phyloP scores from a whole-genome alignment of 2,113 vertebrate species.

The Halcyon malimbica region DNA sequence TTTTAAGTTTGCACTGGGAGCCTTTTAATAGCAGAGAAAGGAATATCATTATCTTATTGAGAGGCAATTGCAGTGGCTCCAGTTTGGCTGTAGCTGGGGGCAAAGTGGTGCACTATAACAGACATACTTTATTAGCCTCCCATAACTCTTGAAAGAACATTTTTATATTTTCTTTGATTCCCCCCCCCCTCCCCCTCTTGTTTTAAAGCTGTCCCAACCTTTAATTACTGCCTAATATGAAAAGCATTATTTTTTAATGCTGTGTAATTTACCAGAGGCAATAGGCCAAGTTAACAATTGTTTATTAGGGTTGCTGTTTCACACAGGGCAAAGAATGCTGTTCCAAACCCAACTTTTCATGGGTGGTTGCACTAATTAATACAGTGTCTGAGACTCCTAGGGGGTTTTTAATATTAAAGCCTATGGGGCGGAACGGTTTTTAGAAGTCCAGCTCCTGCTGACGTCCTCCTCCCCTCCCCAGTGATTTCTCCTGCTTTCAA shows the following conservation, averaged over 20 bases:
- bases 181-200: constrained; percentile 77
- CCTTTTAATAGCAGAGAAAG: constrained; percentile 89
- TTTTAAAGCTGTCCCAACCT: constrained; percentile 88
- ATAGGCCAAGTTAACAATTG: constrained; percentile 85
- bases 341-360: constrained; percentile 84
- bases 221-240: constrained; percentile 91
- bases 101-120: constrained; percentile 83
- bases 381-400: constrained; percentile 82
- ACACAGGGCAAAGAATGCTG: constrained; percentile 81
- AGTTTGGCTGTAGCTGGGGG: constrained; percentile 87
- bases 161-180: constrained; percentile 89
- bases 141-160: constrained; percentile 87
- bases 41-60: constrained; percentile 93
- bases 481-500: constrained; percentile 74
- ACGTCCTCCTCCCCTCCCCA: constrained; percentile 65
- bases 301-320: constrained; percentile 85
- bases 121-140: constrained; percentile 89
- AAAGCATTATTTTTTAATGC: constrained; percentile 92
- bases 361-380: constrained; percentile 90
- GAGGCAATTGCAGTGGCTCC: constrained; percentile 88
- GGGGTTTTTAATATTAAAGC: constrained; percentile 79
- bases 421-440: constrained; percentile 82
- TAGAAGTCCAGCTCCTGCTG: constrained; percentile 79
- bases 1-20: constrained; percentile 89
- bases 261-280: constrained; percentile 88